Evolutionary conservation across 2,888 invertebrate species (phyloP), one percentile per base, ranked within the genome.

Genomic region (Eudemis profundana): DNA sequence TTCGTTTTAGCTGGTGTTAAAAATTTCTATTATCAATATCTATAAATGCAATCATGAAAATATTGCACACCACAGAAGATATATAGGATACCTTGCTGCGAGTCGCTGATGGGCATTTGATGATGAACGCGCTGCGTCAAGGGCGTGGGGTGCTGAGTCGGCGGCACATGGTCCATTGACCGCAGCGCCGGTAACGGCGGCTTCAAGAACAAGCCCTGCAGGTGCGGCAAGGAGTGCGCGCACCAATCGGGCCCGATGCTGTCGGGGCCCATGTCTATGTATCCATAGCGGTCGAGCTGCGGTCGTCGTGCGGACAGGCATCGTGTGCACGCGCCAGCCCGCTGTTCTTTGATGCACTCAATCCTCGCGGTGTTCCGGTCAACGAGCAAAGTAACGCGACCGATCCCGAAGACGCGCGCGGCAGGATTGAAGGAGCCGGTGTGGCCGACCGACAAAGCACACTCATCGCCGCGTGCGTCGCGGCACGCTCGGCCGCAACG

Each of bases 211-310:
- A 72, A 77, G 38, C 72, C 33, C 2, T 79, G 76, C 5, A 50
- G 49, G 19, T 62, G 62, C 33, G 66, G 21, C 56, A 74, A 65
- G 42, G 63, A 42, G 12, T 56, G 29, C 49, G 60, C 54, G 51
- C 27, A 27, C 49, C 17, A 46, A 10, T 38, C 78, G 81, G 85
- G 78, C 78, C 81, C 74, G 1, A 72, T 66, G 1, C 78, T 71
- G 57, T 85, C 77, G 68, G 83, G 80, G 71, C 86, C 89, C 93
- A 93, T 93, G 70, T 93, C 93, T 75, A 93, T 90, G 70, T 94
- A 94, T 3, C 94, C 94, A 86, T 93, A 92, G 54, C 88, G 90
- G 78, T 94, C 93, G 76, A 88, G 73, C n/a, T n/a, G n/a, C 36
- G 64, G 64, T 49, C 83, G 84, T 50, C 72, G 84, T 61, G 74